These are phyloP conservation scores for Puma concolor DNA, from an alignment of 2,113 vertebrate genomes.

Conservation along the genomic window DNA sequence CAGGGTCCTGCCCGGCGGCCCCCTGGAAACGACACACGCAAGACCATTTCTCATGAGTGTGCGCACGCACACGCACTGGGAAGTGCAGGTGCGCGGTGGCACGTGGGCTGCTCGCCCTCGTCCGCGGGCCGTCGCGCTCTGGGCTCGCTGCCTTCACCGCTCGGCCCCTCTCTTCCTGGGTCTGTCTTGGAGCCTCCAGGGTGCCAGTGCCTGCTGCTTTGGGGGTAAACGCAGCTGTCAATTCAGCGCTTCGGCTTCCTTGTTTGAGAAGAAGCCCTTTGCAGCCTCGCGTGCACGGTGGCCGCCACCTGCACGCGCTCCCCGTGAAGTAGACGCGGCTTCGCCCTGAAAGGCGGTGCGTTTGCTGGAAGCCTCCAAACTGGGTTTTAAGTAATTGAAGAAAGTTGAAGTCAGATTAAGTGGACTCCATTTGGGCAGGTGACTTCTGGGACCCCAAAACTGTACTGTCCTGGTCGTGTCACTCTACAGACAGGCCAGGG, in stretches of 20 bases:
- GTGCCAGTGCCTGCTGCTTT: background rate
- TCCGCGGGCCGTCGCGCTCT: no score
- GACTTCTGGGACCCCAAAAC: no score
- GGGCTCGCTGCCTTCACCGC: background rate
- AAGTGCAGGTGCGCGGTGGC: no score
- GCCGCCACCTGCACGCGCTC: background rate
- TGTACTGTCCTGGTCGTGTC: background rate
- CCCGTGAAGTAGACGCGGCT: background rate
- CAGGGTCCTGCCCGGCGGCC: fast-evolving
- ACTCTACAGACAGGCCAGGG: background rate
- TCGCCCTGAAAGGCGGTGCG: background rate
- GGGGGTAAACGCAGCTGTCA: background rate
- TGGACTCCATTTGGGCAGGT: background rate
- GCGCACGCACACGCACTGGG: fast-evolving
- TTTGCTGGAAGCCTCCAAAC: background rate
- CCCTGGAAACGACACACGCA: fast-evolving
- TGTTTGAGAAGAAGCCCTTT: background rate
- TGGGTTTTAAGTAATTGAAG: background rate
- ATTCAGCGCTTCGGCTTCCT: background rate
- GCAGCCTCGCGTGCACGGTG: background rate
- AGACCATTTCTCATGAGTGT: background rate
- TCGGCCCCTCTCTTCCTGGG: background rate
- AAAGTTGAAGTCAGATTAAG: background rate
- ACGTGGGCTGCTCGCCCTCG: fast-evolving
- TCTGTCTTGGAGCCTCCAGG: background rate